Base-by-base conservation (phyloP, 2,888 invertebrate species). In the Polydesmus complanatus region DNA sequence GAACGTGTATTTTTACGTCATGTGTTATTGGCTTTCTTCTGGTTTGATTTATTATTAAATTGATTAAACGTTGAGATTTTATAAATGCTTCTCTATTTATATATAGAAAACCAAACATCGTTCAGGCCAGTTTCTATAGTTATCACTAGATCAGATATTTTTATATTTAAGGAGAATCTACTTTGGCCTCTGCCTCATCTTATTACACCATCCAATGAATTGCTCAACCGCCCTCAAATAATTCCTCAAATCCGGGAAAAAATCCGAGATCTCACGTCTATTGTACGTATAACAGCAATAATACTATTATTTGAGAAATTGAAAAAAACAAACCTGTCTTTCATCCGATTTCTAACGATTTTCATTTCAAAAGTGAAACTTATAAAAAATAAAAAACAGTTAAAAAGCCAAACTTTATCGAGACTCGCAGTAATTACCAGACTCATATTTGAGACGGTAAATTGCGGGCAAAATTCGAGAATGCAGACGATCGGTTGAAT, bases 11-110 rank as follows among this genome's bases (percentile, higher is more conserved):
- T 27, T 61, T 18, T 61, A 61, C 52, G 27, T 53, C 26, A 51
- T 61, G 58, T 51, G 61, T 49, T 57, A 61, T 52, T 61, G 61
- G 61, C 52, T 52, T n/a, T 48, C 60, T 2, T 27, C 23, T 25
- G 57, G 61, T 57, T 50, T 26, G 21, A 48, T 11, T 22, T 5
- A 1, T 21, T 54, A 18, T 49, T 47, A 54, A 8, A 25, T 27
- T 53, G 26, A 53, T 3, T 18, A n/a, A 8, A 48, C 26, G 47
- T 5, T 3, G 3, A 27, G 27, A 22, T 26, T 53, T 2, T 26
- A 2, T 49, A 22, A 50, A 51, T 49, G 27, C 48, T 50, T 5
- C 26, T 47, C 8, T 37, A 14, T 37, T 37, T 37, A 8, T 37
- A 37, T n/a, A n/a, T n/a, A 54, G 54, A n/a, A 5, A 22, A 5